Base-by-base conservation (phyloP, 2,797 vertebrate species). In the Enteromius afrohamiltoni region DNA sequence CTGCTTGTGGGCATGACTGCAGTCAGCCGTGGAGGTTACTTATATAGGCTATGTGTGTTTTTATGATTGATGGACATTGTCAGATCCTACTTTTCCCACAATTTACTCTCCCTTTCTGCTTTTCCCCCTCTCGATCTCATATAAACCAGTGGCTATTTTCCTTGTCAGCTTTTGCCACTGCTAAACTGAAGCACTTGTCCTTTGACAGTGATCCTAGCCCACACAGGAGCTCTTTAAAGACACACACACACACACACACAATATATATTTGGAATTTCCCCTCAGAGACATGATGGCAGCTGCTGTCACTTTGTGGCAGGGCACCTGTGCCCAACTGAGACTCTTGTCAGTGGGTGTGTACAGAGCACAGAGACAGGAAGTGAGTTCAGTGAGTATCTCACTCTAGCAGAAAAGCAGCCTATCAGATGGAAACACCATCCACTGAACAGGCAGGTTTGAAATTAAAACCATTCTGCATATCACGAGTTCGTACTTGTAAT, bases 11-110 rank as follows among this genome's bases (percentile, higher is more conserved):
- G 75, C 45, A 77, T 49, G 34, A 31, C 42, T 70, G 71, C 40
- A 75, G 45, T 67, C n/a, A 68, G 37, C 23, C 11, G 14, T 77
- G 16, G 45, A 83, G 67, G 67, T 51, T 84, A 75, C 31, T 58
- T 55, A 69, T 19, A 19, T 68, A 13, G 60, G 14, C 26, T 64
- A 68, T 83, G 58, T 77, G 51, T 82, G 73, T 42, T 58, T 71
- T 65, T 37, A 77, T 85, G 79, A 87, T 87, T 87, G 85, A 88
- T 86, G 55, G 75, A 29, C 62, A 64, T 42, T 86, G 88, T 87
- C 85, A 80, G 70, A 87, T 81, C 73, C 29, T 53, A 45, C 79
- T 78, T 47, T 83, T 21, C 71, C 34, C 45, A 45, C 23, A 55
- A 71, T 70, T 83, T 53, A 79, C 51, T 80, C 55, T 71, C 7